Percentiles rank a stretch among this genome's conserved stretches.
phyloP scores from a whole-genome alignment of 2,888 invertebrate species.

The Prosapia bicincta region DNA sequence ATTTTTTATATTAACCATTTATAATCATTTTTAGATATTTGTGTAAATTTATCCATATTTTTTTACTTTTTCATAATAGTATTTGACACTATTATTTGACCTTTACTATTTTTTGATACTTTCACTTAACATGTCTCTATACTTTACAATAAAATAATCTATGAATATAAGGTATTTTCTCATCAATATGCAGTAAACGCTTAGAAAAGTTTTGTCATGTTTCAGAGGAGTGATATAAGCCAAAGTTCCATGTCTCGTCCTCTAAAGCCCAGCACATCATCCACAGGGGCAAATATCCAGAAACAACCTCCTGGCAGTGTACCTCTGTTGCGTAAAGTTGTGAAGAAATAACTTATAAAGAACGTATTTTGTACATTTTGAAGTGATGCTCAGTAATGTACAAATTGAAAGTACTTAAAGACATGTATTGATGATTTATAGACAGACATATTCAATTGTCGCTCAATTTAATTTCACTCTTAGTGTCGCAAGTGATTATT shows the following conservation, averaged over 20 bases:
- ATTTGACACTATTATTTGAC: no score
- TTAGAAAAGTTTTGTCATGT: not conserved
- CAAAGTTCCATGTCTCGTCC: conserved; percentile 35
- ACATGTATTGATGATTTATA: not conserved
- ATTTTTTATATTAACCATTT: no score
- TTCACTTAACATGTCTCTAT: no score
- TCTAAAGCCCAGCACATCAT: conserved; percentile 25
- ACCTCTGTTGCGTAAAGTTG: conserved; percentile 34
- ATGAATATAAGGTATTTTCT: no score
- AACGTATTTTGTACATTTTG: not conserved
- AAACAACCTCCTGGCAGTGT: conserved; percentile 35
- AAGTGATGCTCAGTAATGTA: not conserved
- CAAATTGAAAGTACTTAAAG: not conserved
- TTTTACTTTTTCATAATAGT: no score
- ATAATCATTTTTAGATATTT: no score
- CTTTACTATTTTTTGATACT: no score
- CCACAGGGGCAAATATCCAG: not conserved
- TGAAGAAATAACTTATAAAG: conserved; percentile 16
- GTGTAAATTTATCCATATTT: no score
- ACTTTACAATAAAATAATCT: no score
- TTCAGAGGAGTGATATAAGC: conserved; percentile 29
- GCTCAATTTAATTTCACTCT: not conserved
- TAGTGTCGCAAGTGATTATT: not conserved
- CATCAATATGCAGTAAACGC: no score
- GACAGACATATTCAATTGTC: not conserved